Percentiles rank a stretch among this genome's conserved stretches.
Evolutionary conservation across 2,113 vertebrate species (phyloP).

Genomic region (Alectura lathami): DNA sequence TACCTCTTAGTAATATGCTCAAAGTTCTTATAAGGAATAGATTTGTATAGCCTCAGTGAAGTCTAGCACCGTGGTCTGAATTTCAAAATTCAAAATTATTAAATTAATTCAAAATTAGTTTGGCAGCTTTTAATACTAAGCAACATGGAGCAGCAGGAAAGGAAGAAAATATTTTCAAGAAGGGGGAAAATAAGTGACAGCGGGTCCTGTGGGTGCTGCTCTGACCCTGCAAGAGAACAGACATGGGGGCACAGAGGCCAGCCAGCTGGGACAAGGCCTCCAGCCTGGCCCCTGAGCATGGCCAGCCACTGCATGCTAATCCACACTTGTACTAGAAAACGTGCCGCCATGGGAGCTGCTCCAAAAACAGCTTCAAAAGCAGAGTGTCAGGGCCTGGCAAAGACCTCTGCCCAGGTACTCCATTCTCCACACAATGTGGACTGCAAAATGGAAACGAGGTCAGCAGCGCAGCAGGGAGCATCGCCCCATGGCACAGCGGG

Average conservation of each 20-base stretch:
- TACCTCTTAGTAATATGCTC: background rate
- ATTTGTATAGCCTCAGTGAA: background rate
- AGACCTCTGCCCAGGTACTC: background rate
- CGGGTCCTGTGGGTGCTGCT: background rate
- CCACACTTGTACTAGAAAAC: background rate
- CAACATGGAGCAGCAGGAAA: background rate
- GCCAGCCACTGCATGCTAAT: background rate
- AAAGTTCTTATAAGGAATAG: background rate
- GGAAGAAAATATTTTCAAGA: background rate
- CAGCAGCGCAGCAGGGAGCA: too few species aligned
- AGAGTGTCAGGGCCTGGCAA: background rate
- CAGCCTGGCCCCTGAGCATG: background rate
- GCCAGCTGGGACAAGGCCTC: background rate
- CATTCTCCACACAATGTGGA: background rate
- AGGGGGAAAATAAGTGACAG: background rate
- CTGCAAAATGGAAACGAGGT: background rate
- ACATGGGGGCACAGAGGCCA: background rate
- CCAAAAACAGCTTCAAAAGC: background rate
- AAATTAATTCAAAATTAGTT: background rate
- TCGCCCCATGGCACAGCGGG: background rate
- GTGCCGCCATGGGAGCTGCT: background rate
- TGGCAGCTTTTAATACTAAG: background rate
- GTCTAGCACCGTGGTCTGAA: background rate
- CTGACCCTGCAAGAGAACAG: background rate
- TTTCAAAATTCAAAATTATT: too few species aligned